Base-by-base conservation (phyloP, 2,888 invertebrate species). In the Elysia crispata region DNA sequence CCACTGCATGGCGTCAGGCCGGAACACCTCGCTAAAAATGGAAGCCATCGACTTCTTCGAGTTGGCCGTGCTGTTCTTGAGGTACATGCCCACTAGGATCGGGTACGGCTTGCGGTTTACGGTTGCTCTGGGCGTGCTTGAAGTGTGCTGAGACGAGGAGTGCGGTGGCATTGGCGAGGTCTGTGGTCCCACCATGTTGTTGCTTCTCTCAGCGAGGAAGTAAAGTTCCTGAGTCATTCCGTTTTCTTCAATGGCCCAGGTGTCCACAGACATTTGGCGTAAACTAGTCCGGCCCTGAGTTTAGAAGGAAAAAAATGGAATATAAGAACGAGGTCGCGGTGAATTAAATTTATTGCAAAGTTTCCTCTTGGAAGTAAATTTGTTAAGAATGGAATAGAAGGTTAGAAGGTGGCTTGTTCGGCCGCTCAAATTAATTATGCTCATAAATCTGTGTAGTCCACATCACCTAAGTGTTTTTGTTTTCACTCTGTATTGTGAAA, bases 221-320 rank as follows among this genome's bases (percentile, higher is more conserved):
- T 80, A 82, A 3, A 82, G 30, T 54, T 82, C 80, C 41, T 69
- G 75, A n/a, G 67, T 66, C 30, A 82, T 66, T 13, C 80, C 80
- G 28, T 41, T 50, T 1, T 75, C 60, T 28, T 67, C 75, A 49
- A 69, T 69, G 18, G 77, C 82, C 82, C 82, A 82, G 23, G 79
- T 75, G 54, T 82, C 82, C 50, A 80, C 82, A 8, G 50, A 66
- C 75, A 81, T 67, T 1, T 54, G 54, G 6, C 79, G 67, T 6
- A 79, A 31, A 33, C 54, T 66, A 11, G 66, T 28, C n/a, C 60
- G 31, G 20, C 79, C 79, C 79, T 79, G 73, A 11, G 41, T 6
- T 6, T 6, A 11, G 5, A 41, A 41, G 11, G 41, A 41, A 41
- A 41, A 41, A 11, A 41, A 41, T n/a, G n/a, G n/a, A n/a, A n/a